Base-by-base conservation (phyloP, 2,113 vertebrate genomes). In the Brachionichthys hirsutus region DNA sequence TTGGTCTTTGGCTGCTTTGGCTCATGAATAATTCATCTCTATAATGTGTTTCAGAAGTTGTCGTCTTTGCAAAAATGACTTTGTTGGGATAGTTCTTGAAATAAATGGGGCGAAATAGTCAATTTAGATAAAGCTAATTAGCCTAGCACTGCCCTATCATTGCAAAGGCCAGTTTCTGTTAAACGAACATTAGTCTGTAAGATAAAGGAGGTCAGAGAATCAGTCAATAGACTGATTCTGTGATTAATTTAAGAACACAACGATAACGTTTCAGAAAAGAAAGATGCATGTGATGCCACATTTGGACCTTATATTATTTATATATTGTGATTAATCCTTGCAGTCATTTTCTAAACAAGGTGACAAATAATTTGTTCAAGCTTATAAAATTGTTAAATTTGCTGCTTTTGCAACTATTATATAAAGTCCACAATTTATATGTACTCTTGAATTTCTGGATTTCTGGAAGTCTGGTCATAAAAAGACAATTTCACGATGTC, bases 11-110 rank as follows among this genome's bases (percentile, higher is more conserved):
- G n/a, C 59, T 52, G 55, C 62, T 73, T 60, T 55, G 47, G 40
- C 0, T n/a, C 30, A 77, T 80, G 56, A 76, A 80, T 82, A 75
- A 83, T 86, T 73, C 67, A 83, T 63, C 8, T 41, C 20, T 2
- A 22, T 42, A n/a, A 47, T 52, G 52, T 55, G 47, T 73, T 83
- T 67, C 17, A 75, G 73, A 75, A 69, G 50, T 62, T 77, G 46
- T 54, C 55, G 69, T 43, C 20, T 71, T 61, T 46, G 64, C 62
- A 79, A 60, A 40, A 51, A 62, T 58, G 71, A 77, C 69, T 64
- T 59, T 72, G 67, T 50, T 46, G 30, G 46, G 54, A 60, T 63
- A 45, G 35, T 46, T 20, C 34, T 64, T 66, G 78, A 67, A 67
- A 44, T 13, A 15, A 38, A 38, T 38, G 36, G 41, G 63, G 36